Base-by-base conservation (phyloP, 2,888 invertebrate genomes). In the Drosophila bunnanda region DNA sequence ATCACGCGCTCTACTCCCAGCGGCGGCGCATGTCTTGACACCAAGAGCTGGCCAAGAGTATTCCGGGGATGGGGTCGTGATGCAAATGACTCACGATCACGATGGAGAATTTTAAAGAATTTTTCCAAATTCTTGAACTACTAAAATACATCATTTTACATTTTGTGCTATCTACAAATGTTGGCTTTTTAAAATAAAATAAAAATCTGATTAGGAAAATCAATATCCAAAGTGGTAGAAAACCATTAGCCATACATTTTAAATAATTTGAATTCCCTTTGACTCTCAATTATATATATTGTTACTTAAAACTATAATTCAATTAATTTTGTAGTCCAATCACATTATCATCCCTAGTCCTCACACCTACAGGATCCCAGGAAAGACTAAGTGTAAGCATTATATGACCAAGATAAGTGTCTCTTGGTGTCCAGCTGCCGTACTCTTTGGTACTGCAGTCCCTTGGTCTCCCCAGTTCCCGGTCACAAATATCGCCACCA, bases 1-100 rank as follows among this genome's bases (percentile, higher is more conserved):
- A 92, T 92, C 92, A 92, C 92, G 92, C 92, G 91, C 92, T 75
- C 66, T 65, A 44, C 74, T 64, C 75, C 55, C 77, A 77, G 64
- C 65, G 76, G 73, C 79, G 80, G 82, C 89, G 87, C 85, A 89
- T 88, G 88, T 90, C 82, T 82, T 82, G 78, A 89, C 90, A 87
- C 86, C 87, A 71, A 60, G 41, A 41, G 28, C 32, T 17, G 39
- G 39, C 25, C 59, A 57, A 41, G 41, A 39, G 41, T 38, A 36
- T 28, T 15, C 34, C 46, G 48, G 53, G 25, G 67, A 67, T 67
- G 67, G 39, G 38, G n/a, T 69, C 67, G 67, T 67, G 67, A 22
- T 39, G 39, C 9, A 38, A 66, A 54, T 55, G 17, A 39, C 34
- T 69, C 70, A 67, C 67, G 54, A 38, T 15, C 39, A 22, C 15